Base-by-base conservation (phyloP, 1,140 invertebrate genomes). In the Hycleus cichorii region DNA sequence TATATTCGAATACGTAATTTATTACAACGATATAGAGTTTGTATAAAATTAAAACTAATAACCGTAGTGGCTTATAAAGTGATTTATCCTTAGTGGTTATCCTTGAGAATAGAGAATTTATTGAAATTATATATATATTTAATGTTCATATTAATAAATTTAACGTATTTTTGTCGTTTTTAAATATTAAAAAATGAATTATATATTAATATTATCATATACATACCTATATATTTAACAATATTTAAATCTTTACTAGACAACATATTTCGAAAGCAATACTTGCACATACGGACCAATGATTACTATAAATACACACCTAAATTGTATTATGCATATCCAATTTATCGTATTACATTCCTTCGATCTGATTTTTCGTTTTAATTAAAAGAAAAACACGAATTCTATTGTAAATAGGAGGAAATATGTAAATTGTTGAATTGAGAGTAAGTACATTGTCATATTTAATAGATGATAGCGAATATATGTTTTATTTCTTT, bases 41-140 rank as follows among this genome's bases (percentile, higher is more conserved):
- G 39, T 47, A 7, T 32, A 32, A 32, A 42, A 42, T 46, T 8
- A 52, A 44, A 26, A 52, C 26, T 40, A 44, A 52, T 12, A 26
- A 58, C 57, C 54, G 54, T 63, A 60, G 62, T 64, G 62, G 62
- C 58, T 64, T 64, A 64, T 42, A 48, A 64, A 52, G 62, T 64
- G 62, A 64, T 64, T 7, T 32, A 32, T 49, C 24, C 11, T 3
- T 45, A 45, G 11, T 45, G 5, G 9, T 12, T 45, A 45, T 24
- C n/a, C 43, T 45, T 47, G 44, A 46, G 11, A 25, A 47, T 47
- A 42, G 40, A n/a, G 11, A 42, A 11, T 9, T 32, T 9, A 12
- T 47, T 47, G 18, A 47, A 47, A 47, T 12, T 12, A 5, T 26
- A 47, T 26, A 47, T 47, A 26, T 26, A 47, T 47, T 9, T 26